These are phyloP conservation scores for Lethocerus indicus DNA, from an alignment of 1,140 invertebrate genomes.

Conservation along the genomic window DNA sequence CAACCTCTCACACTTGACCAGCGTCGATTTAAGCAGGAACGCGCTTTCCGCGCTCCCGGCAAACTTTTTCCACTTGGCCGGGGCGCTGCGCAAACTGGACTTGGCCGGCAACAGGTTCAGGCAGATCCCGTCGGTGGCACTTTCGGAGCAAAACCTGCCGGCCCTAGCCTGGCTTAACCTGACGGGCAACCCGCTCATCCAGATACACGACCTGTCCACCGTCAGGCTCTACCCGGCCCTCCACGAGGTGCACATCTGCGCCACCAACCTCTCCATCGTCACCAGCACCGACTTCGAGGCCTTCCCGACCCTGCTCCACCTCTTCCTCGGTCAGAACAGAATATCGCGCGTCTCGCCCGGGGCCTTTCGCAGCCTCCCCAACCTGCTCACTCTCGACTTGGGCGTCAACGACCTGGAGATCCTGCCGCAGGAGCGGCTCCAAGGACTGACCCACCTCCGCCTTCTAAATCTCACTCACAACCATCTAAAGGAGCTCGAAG, in stretches of 20 bases:
- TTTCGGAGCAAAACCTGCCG: conserved; percentile 56
- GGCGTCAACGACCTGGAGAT: conserved; percentile 70
- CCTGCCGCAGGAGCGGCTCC: conserved; percentile 65
- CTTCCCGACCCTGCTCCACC: conserved; percentile 58
- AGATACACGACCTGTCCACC: conserved; percentile 46
- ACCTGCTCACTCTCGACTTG: conserved; percentile 62
- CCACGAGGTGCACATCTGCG: conserved; percentile 61
- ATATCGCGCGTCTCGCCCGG: conserved; percentile 68
- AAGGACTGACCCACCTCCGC: conserved; percentile 52
- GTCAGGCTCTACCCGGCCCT: conserved; percentile 24
- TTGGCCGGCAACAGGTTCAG: conserved; percentile 64
- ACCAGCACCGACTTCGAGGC: conserved; percentile 76
- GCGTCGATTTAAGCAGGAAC: conserved; percentile 59
- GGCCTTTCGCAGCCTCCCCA: conserved; percentile 57
- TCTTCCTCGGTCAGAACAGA: conserved; percentile 55
- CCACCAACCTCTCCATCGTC: conserved; percentile 68
- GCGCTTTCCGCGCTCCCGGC: conserved; percentile 53
- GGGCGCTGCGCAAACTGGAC: conserved; percentile 52
- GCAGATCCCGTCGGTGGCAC: conserved; percentile 58
- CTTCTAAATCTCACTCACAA: conserved; percentile 71
- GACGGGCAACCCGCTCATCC: conserved; percentile 59
- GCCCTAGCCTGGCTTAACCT: conserved; percentile 57
- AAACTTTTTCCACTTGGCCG: conserved; percentile 54
- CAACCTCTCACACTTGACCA: conserved; percentile 49
- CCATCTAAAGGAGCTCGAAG: conserved; percentile 59